Conservation (phyloP, 2,113 vertebrate species). For the Amblyornis subalaris region DNA sequence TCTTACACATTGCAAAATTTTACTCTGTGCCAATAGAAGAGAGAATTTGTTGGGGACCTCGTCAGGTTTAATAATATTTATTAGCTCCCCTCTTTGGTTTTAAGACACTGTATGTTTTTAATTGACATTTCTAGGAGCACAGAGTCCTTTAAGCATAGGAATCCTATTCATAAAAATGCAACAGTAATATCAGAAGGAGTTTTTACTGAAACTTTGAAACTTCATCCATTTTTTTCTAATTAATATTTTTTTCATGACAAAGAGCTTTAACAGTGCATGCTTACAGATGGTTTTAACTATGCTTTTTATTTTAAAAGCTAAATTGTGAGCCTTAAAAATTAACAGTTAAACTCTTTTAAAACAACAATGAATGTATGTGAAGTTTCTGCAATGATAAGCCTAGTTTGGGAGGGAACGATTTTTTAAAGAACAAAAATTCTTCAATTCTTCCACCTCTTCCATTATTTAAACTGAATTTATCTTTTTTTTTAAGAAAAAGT, state of each 20-base stretch:
- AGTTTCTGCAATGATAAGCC: neutral
- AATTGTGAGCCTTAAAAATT: neutral
- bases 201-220: neutral
- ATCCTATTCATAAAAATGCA: neutral
- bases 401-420: neutral
- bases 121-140: neutral
- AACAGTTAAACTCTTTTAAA: neutral
- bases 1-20: neutral
- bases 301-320: slow-evolving; percentile 14
- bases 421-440: neutral
- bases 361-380: neutral
- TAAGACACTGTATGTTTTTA: neutral
- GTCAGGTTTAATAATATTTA: neutral
- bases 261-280: neutral
- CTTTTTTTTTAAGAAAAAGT: neutral
- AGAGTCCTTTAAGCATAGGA: neutral
- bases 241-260: neutral
- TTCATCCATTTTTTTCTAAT: neutral
- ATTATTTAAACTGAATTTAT: neutral
- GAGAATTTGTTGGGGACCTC: neutral
- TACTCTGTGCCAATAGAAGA: neutral
- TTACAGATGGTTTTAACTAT: slow-evolving; percentile 4
- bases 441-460: neutral
- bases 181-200: neutral
- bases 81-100: neutral